Conservation (phyloP, 2,888 invertebrate genomes). For the Aleiodes testaceus region DNA sequence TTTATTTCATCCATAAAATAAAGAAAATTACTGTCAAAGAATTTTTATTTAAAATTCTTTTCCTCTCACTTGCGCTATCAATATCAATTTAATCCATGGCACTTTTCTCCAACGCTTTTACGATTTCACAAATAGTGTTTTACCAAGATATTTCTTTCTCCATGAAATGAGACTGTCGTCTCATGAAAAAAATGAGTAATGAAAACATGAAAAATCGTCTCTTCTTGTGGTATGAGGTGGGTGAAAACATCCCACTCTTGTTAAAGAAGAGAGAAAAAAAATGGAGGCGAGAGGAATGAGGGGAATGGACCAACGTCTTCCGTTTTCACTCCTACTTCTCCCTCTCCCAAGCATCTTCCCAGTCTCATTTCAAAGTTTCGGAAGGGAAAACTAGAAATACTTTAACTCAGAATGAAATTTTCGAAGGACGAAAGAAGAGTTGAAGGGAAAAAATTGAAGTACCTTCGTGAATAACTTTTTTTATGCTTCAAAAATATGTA, state of each 20-base stretch:
- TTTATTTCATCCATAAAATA: conserved; percentile 5
- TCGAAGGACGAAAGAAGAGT: conserved; percentile 56
- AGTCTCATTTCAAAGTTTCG: conserved; percentile 64
- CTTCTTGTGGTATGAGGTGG: conserved; percentile 19
- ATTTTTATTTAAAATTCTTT: conserved; percentile 19
- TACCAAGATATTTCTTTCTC: not conserved
- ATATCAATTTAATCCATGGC: conserved; percentile 37
- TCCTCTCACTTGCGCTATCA: conserved; percentile 27
- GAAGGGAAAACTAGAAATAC: conserved; percentile 68
- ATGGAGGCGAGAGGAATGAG: conserved; percentile 22
- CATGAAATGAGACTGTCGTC: conserved; percentile 52
- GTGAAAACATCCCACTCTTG: conserved; percentile 23
- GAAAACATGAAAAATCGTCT: conserved; percentile 57
- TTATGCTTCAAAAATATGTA: conserved; percentile 41
- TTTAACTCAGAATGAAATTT: conserved; percentile 72
- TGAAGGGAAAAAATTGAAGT: conserved; percentile 50
- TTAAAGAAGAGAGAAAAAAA: not conserved
- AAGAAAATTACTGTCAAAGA: conserved; percentile 18
- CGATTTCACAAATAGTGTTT: conserved; percentile 27
- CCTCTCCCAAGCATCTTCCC: conserved; percentile 40
- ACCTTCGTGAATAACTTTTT: conserved; percentile 34
- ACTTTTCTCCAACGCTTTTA: not conserved
- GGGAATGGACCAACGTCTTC: conserved; percentile 35
- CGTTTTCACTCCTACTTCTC: conserved; percentile 36
- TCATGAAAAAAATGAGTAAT: conserved; percentile 49